Evolutionary conservation across 2,113 vertebrate genomes (phyloP).

Genomic region (Megalops atlanticus): DNA sequence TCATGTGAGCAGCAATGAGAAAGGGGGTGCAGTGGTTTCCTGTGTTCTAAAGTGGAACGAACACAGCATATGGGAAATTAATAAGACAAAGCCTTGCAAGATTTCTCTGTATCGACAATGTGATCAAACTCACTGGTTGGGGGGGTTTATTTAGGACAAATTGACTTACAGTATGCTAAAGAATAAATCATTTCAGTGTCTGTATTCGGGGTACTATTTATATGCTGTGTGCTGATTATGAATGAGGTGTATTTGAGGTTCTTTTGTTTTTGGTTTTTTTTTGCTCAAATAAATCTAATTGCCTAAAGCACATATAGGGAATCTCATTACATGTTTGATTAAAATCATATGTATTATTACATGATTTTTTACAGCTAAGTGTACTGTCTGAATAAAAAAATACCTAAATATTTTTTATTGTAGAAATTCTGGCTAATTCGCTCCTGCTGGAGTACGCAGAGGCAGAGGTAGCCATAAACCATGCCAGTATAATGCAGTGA

Average conservation of each 20-base stretch:
- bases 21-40: neutral
- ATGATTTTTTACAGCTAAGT: neutral
- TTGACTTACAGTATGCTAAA: neutral
- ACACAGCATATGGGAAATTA: conserved; percentile 26
- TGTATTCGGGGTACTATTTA: neutral
- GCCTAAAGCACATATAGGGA: too few relatives aligned
- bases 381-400: neutral
- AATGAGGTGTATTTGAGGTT: neutral
- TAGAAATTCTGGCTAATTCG: neutral
- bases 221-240: neutral
- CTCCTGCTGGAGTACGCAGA: neutral
- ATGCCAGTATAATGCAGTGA: neutral
- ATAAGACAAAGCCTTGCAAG: conserved; percentile 22
- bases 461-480: neutral
- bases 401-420: neutral
- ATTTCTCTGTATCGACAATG: conserved; percentile 23
- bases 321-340: too few relatives aligned
- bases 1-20: conserved; percentile 4
- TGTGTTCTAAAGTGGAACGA: conserved; percentile 5
- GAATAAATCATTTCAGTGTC: neutral
- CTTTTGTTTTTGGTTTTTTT: neutral
- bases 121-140: neutral
- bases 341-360: too few relatives aligned
- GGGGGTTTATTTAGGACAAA: neutral
- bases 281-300: too few relatives aligned